A percentile compares a stretch with the other conserved stretches of the same genome.
Evolutionary conservation across 2,113 vertebrate genomes (phyloP).

Genomic region (Scalopus aquaticus): DNA sequence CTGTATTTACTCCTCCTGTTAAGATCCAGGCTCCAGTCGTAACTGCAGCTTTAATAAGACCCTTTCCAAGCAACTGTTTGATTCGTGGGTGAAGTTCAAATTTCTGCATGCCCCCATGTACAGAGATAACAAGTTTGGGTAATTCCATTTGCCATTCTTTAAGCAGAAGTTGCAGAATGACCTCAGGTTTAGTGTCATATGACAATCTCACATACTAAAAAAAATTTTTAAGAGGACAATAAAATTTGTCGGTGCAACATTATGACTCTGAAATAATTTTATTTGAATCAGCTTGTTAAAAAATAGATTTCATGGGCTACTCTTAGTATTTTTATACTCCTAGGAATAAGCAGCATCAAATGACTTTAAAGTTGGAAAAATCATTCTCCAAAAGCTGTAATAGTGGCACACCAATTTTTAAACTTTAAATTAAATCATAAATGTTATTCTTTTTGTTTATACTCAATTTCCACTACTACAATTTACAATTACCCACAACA

Average conservation of each 20-base stretch:
- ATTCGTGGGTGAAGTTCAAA: conserved; percentile 98
- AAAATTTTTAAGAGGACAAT: conserved; percentile 52
- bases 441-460: background rate
- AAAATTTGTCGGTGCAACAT: background rate
- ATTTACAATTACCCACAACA: conserved; percentile 8
- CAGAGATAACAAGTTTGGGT: conserved; percentile 98
- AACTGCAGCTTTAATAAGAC: conserved; percentile 98
- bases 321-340: conserved; percentile 22
- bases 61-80: conserved; percentile 98
- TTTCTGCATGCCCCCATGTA: conserved; percentile 98
- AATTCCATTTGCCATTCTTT: conserved; percentile 99
- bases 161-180: conserved; percentile 95
- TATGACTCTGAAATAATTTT: background rate
- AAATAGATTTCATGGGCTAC: background rate
- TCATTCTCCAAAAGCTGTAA: conserved; percentile 11
- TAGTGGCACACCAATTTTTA: conserved; percentile 24
- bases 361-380: conserved; percentile 39
- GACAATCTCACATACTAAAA: conserved; percentile 95
- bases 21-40: conserved; percentile 99
- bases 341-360: conserved; percentile 31
- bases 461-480: background rate
- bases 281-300: background rate
- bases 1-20: conserved; percentile 98
- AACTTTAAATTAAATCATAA: background rate
- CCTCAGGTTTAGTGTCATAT: conserved; percentile 95